phyloP scores from a whole-genome alignment of 1,140 invertebrate species.

The Paraescarpia echinospica region DNA sequence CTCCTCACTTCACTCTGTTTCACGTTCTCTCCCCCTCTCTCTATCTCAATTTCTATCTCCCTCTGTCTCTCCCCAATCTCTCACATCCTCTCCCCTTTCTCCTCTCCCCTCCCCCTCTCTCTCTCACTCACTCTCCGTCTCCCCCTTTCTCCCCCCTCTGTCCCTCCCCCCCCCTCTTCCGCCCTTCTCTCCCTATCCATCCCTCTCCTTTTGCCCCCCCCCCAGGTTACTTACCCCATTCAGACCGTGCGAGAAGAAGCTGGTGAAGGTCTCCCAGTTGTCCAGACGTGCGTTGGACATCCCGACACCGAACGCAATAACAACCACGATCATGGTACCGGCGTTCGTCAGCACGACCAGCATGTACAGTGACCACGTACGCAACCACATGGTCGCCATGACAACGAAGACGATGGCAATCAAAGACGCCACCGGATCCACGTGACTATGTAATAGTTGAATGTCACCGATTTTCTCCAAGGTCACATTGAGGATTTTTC shows the following conservation, averaged over 20 bases:
- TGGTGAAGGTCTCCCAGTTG: background rate
- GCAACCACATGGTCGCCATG: background rate
- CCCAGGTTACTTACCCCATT: background rate
- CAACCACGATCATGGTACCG: background rate
- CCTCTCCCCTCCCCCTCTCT: too few species aligned
- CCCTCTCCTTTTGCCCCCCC: too few species aligned
- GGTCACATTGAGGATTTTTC: background rate
- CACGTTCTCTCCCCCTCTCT: too few species aligned
- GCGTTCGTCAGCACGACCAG: background rate
- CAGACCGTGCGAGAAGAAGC: background rate
- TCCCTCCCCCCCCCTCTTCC: too few species aligned
- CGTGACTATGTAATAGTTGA: background rate
- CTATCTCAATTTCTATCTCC: too few species aligned
- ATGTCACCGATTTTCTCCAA: background rate
- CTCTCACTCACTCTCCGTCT: too few species aligned
- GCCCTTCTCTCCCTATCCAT: too few species aligned
- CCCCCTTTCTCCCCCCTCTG: too few species aligned
- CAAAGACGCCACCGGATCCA: background rate
- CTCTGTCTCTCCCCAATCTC: too few species aligned
- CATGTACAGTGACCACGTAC: background rate
- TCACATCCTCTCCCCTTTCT: too few species aligned
- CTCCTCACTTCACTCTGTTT: too few species aligned
- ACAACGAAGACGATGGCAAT: background rate
- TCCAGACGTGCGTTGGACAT: background rate
- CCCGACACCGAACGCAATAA: background rate